Evolutionary conservation across 2,113 vertebrate species (phyloP).

Genomic region (Uria lomvia): DNA sequence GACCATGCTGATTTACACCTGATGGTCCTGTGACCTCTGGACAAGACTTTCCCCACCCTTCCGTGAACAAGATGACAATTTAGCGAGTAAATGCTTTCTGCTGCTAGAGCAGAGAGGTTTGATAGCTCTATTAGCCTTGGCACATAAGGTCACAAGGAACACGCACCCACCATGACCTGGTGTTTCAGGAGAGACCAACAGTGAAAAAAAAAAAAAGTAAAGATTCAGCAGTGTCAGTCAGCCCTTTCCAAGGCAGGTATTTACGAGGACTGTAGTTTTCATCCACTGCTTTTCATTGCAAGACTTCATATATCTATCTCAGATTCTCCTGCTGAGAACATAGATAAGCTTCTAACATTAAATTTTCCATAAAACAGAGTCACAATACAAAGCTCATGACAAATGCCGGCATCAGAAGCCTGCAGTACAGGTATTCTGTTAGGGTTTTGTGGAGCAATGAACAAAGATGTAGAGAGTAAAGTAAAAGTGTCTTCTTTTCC

Average conservation of each 20-base stretch:
- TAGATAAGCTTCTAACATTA: neutral
- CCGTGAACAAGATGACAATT: neutral
- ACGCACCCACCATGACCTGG: neutral
- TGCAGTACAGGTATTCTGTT: neutral
- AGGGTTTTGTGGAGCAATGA: neutral
- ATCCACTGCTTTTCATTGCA: neutral
- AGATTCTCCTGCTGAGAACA: slow-evolving; percentile 14
- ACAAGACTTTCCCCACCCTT: neutral
- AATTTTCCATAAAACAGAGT: slow-evolving; percentile 4
- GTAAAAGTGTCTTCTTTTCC: neutral
- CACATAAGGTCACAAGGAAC: neutral
- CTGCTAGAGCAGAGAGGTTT: neutral
- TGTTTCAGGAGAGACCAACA: neutral
- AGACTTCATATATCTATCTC: neutral
- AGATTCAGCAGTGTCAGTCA: neutral
- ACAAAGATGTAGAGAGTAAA: neutral
- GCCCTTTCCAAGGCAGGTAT: neutral
- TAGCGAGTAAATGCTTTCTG: neutral
- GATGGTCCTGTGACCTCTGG: neutral
- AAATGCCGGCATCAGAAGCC: neutral
- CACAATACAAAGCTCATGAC: neutral
- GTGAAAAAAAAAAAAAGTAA: neutral
- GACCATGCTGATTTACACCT: neutral
- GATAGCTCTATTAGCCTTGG: slow-evolving; percentile 16
- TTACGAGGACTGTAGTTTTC: slow-evolving; percentile 4